Conservation (phyloP, 2,113 vertebrate species). For the Arenaria interpres region DNA sequence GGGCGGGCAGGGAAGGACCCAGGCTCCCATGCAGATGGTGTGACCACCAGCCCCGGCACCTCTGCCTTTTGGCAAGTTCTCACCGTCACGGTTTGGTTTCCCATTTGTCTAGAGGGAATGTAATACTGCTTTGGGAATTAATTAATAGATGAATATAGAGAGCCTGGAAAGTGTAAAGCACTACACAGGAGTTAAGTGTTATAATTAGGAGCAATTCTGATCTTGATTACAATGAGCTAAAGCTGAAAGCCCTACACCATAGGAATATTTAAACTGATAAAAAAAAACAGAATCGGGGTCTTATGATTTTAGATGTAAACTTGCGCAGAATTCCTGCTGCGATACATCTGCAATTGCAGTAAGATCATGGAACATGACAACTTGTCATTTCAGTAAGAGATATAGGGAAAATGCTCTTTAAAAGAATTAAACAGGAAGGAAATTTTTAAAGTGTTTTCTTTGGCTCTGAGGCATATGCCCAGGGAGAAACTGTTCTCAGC, state of each 20-base stretch:
- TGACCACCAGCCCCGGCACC: background rate
- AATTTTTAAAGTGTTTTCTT: constrained; percentile 62
- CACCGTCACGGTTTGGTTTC: background rate
- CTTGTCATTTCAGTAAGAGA: constrained; percentile 66
- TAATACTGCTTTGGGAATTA: constrained; percentile 17
- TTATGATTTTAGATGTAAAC: constrained; percentile 61
- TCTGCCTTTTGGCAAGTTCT: background rate
- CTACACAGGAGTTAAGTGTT: constrained; percentile 49
- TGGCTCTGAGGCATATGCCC: constrained; percentile 64
- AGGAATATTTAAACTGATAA: constrained; percentile 28
- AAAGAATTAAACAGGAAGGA: constrained; percentile 69
- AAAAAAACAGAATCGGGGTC: constrained; percentile 6
- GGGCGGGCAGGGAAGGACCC: background rate
- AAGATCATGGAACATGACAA: constrained; percentile 68
- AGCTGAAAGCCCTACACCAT: constrained; percentile 51
- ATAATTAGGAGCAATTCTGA: constrained; percentile 60
- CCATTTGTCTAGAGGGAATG: background rate
- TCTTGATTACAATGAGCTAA: constrained; percentile 61
- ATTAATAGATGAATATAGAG: constrained; percentile 42
- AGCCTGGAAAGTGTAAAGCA: constrained; percentile 52
- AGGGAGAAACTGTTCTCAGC: constrained; percentile 59
- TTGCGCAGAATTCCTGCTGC: constrained; percentile 61
- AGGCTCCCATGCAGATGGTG: rapidly evolving
- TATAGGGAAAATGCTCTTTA: constrained; percentile 65
- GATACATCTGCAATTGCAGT: constrained; percentile 69